Base-by-base conservation (phyloP, 2,113 vertebrate species). In the Lophochroa leadbeateri region DNA sequence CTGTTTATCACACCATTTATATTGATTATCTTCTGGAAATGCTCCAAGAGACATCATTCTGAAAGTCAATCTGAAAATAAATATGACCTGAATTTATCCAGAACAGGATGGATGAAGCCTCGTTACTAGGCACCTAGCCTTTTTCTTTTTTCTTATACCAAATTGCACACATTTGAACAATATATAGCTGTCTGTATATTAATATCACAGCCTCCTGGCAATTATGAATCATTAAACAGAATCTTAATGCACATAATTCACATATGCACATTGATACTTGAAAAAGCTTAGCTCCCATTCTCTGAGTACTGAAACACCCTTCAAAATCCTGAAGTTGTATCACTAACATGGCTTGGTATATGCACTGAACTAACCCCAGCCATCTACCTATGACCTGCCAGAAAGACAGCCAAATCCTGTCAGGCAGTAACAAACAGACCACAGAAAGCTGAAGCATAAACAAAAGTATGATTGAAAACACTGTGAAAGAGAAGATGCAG, bases 1-100 rank as follows among this genome's bases (percentile, higher is more conserved):
- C 65, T 87, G 70, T 53, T 71, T 72, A 70, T 85, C 84, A 89
- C 86, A 85, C n/a, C 24, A 69, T 55, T 29, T 79, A 46, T 91
- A 97, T 97, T 58, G 96, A 96, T 92, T 91, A 69, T 8, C 28
- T 71, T 82, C 79, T 94, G 89, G 93, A 80, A 94, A 65, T 8
- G 13, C 19, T 80, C 85, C 82, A 79, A 91, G 43, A 82, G 44
- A 47, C 78, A 76, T 58, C 24, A 82, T 87, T 88, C 69, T 88
- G 23, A 37, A 76, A 94, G 57, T 63, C 87, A 77, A 20, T 76
- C 52, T 85, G 57, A 37, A 93, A 85, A 61, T 82, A 90, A 89
- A 61, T 61, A 76, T n/a, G 84, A 87, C 67, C 81, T 87, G 52
- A 91, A 43, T 89, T 87, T 84, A 82, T 60, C 44, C 37, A 91